Evolutionary conservation across 2,888 invertebrate species (phyloP).

Genomic region (Phorcus lineatus): DNA sequence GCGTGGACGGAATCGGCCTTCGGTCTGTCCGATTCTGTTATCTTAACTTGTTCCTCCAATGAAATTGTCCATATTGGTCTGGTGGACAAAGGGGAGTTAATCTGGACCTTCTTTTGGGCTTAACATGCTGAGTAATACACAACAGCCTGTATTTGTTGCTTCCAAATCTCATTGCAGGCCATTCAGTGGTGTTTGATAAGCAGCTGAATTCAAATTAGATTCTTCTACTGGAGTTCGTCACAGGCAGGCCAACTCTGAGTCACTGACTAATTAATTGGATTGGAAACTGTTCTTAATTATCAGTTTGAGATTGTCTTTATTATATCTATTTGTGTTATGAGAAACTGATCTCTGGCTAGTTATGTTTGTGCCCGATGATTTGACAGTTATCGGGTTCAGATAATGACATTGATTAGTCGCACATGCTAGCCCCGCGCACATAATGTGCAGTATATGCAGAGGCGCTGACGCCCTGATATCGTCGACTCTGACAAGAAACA

Average conservation of each 20-base stretch:
- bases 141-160: slow-evolving; percentile 28
- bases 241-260: slow-evolving; percentile 26
- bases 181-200: slow-evolving; percentile 34
- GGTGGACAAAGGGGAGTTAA: slow-evolving; percentile 15
- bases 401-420: slow-evolving; percentile 20
- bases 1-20: slow-evolving; percentile 16
- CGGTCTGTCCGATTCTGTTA: background rate
- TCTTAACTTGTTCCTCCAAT: slow-evolving; percentile 20
- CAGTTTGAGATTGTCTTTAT: slow-evolving; percentile 30
- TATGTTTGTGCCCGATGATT: background rate
- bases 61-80: background rate
- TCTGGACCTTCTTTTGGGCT: background rate
- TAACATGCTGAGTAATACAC: slow-evolving; percentile 12
- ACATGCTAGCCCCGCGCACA: slow-evolving; percentile 16
- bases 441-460: slow-evolving; percentile 9
- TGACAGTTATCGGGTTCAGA: background rate
- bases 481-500: background rate
- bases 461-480: background rate
- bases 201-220: slow-evolving; percentile 33
- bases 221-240: slow-evolving; percentile 15
- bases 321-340: slow-evolving; percentile 26
- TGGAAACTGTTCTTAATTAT: slow-evolving; percentile 31
- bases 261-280: slow-evolving; percentile 37
- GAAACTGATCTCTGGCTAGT: slow-evolving; percentile 10
- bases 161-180: slow-evolving; percentile 31